Conservation (phyloP, 2,888 invertebrate species). For the Parnassius smintheus region DNA sequence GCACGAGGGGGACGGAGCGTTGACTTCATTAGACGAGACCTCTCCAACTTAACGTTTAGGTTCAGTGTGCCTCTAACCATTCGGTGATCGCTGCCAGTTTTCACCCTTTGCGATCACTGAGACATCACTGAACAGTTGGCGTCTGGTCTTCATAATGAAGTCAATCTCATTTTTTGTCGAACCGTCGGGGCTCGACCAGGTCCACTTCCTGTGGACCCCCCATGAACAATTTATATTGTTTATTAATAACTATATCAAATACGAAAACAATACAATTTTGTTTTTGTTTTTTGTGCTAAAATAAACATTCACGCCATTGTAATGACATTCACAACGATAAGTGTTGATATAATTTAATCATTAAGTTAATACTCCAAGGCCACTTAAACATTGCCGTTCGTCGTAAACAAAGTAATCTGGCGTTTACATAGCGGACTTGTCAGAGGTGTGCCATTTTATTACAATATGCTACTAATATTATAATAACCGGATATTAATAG, state of each 20-base stretch:
- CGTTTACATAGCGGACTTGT: constrained; percentile 9
- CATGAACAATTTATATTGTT: not conserved
- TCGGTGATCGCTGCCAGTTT: too few species aligned
- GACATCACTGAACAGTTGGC: too few species aligned
- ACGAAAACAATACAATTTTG: not conserved
- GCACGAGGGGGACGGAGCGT: too few species aligned
- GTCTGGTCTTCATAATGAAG: too few species aligned
- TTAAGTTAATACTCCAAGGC: constrained; percentile 14
- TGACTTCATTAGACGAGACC: too few species aligned
- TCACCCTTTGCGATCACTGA: too few species aligned
- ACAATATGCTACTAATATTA: constrained; percentile 1
- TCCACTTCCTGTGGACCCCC: too few species aligned
- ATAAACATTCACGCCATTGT: constrained; percentile 14
- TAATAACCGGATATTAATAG: constrained; percentile 9
- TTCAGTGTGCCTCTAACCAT: too few species aligned
- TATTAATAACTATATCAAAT: not conserved
- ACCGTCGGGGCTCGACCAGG: too few species aligned
- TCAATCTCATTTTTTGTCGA: too few species aligned
- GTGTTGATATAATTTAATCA: constrained; percentile 17
- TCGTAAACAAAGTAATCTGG: constrained; percentile 23
- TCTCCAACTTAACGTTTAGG: too few species aligned
- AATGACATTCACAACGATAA: constrained; percentile 13
- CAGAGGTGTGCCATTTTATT: constrained; percentile 9
- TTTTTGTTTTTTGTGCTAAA: not conserved
- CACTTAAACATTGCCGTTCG: constrained; percentile 13